These are phyloP conservation scores for Polymixis lichenea DNA, from an alignment of 2,888 invertebrate genomes.

Conservation along the genomic window DNA sequence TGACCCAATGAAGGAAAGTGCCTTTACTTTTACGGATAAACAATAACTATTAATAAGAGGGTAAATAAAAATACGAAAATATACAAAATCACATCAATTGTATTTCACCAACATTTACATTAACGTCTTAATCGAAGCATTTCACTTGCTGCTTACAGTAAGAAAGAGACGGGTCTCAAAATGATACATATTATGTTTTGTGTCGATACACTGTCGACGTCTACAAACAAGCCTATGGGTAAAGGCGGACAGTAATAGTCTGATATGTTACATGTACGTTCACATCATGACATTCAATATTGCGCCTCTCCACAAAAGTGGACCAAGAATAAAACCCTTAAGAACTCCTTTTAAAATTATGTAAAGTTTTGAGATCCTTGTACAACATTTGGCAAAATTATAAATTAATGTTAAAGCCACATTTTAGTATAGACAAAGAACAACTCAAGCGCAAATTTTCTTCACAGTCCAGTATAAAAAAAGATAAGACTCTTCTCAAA, in stretches of 20 bases:
- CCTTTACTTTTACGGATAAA: neutral
- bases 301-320: constrained; percentile 30
- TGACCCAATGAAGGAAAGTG: neutral
- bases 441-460: constrained; percentile 19
- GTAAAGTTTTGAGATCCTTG: constrained; percentile 26
- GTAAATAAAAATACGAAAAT: constrained; percentile 80
- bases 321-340: constrained; percentile 37
- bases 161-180: constrained; percentile 85
- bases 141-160: constrained; percentile 87
- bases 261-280: constrained; percentile 80
- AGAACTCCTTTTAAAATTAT: constrained; percentile 31
- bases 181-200: constrained; percentile 77
- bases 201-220: constrained; percentile 77
- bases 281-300: constrained; percentile 34
- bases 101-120: constrained; percentile 90
- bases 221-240: constrained; percentile 87
- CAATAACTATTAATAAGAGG: constrained; percentile 10
- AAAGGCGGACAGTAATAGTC: constrained; percentile 86
- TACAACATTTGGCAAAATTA: constrained; percentile 43
- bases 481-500: constrained; percentile 18
- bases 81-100: constrained; percentile 90
- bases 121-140: constrained; percentile 89
- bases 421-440: constrained; percentile 34
- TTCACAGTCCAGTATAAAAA: constrained; percentile 10
- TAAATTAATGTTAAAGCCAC: constrained; percentile 38